Evolutionary conservation across 2,888 invertebrate genomes (phyloP), one percentile per base, ranked within the genome.

Genomic region (Tillus elongatus): DNA sequence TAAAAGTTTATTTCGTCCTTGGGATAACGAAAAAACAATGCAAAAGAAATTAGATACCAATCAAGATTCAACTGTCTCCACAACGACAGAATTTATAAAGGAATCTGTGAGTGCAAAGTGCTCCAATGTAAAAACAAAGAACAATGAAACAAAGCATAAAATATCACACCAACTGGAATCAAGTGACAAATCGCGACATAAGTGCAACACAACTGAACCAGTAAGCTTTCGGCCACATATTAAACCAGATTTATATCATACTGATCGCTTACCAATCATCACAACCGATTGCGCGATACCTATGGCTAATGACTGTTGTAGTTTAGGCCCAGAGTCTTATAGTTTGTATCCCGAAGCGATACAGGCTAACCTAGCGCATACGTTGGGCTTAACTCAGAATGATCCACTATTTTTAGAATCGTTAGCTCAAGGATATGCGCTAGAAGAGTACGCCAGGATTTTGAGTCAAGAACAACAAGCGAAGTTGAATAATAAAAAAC

Each of bases 381-480:
- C 48, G 3, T 34, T 59, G 14, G 59, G 59, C 2, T 40, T 58
- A 16, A 41, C 54, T 2, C 42, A 53, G 2, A 45, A 45, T 12
- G 61, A 64, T 47, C 53, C 60, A 6, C 36, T 61, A 3, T 49
- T 65, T 27, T 42, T 66, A 37, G 64, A 66, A 40, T 55, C 58
- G 4, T 24, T 65, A 27, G 54, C 57, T 8, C 63, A 63, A 31
- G 61, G 63, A 9, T 61, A 75, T 51, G 72, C 79, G 0, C 72
- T 81, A 70, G 81, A 82, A 48, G 82, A 82, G 56, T 82, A 81
- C 55, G 77, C 77, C 0, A 71, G 82, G 43, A 77, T 82, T 33
- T 59, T 82, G 32, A 77, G 75, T 24, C 80, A 82, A 61, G 82
- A 82, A 52, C 80, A 79, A 42, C 80, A 81, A 53, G 69, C 76